Evolutionary conservation across 2,888 invertebrate species (phyloP), one percentile per base, ranked within the genome.

Genomic region (Galeopsomyia nigrocyanea): DNA sequence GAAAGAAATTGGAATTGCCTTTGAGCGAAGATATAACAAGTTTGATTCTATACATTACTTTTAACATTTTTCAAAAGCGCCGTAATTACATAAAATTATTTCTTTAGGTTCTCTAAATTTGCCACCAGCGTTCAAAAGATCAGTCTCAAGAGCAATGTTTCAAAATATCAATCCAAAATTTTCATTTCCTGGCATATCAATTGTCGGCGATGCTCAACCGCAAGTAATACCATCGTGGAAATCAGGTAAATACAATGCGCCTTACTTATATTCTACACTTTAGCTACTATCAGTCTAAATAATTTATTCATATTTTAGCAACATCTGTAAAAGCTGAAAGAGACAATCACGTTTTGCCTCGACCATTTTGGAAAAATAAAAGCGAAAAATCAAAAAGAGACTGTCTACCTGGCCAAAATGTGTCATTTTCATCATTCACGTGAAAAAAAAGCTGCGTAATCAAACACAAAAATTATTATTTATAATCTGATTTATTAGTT

Each of bases 71-170:
- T 39, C 47, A 49, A 60, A 13, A 39, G 39, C 2, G 7, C 39
- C 10, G 39, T 10, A 9, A 39, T 5, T 39, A 10, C 39, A 39
- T 13, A 13, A 39, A 39, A 39, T 39, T 39, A 39, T 14, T 63
- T 68, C 76, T 62, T 49, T 62, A 86, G 86, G 73, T 75, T 84
- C 83, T 10, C 63, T 86, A 31, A 85, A 86, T 78, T 77, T 86
- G 50, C 85, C 86, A n/a, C 83, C 83, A 9, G 83, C 86, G 3
- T 84, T 86, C 67, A 80, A 81, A 77, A 77, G 80, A 77, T 86
- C 86, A 21, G 81, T 86, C 68, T 84, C 84, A 1, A 78, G 85
- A 70, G 85, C 85, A 17, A 83, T 85, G 75, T 80, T 83, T 69
- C 83, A 84, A 63, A 79, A 81, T 65, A 76, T 81, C 17, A 80